Conservation (phyloP, 2,113 vertebrate genomes). For the Malurus melanocephalus region DNA sequence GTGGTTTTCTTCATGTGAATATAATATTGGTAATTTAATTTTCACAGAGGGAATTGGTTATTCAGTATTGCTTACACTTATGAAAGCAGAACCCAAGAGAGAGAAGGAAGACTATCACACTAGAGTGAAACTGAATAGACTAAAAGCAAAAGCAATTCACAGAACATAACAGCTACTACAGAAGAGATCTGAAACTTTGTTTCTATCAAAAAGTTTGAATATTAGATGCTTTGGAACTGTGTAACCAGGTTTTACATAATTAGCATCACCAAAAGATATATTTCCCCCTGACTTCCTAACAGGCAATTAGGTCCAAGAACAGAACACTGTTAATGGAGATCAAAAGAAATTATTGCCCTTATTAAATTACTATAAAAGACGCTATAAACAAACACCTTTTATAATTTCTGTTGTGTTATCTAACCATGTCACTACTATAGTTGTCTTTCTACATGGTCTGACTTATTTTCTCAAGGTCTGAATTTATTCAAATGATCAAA, state of each 20-base stretch:
- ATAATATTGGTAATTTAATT: not conserved
- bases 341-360: not conserved
- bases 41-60: not conserved
- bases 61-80: not conserved
- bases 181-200: not conserved
- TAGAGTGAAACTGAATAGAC: not conserved
- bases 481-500: not conserved
- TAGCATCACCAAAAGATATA: not conserved
- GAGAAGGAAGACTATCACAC: not conserved
- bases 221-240: not conserved
- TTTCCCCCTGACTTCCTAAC: not conserved
- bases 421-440: accelerated
- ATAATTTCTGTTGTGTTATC: not conserved
- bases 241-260: not conserved
- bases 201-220: not conserved
- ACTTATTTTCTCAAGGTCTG: not conserved
- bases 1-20: not conserved
- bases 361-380: not conserved
- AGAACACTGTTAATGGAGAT: not conserved
- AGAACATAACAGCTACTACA: not conserved
- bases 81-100: not conserved
- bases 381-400: not conserved
- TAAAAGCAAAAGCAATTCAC: not conserved
- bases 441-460: not conserved
- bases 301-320: not conserved